Evolutionary conservation across 2,888 invertebrate genomes (phyloP).

Genomic region (Sthenelais limicola): DNA sequence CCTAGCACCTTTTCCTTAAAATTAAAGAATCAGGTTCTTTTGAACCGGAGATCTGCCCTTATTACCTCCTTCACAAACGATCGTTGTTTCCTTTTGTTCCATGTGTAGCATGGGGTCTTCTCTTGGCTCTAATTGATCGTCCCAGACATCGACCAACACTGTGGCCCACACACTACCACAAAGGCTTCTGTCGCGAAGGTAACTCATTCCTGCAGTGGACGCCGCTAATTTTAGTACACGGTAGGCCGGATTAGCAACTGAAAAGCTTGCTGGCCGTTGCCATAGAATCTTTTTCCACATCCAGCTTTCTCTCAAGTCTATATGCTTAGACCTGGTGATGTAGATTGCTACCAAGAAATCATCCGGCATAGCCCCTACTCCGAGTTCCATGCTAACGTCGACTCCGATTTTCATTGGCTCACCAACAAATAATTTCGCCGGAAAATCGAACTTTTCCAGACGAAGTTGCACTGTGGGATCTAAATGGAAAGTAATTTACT

Average conservation of each 20-base stretch:
- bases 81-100: not conserved
- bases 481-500: not conserved
- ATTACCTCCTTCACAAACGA: constrained; percentile 19
- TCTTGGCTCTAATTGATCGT: constrained; percentile 4
- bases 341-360: too few species aligned
- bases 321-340: too few species aligned
- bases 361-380: too few species aligned
- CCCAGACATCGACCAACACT: not conserved
- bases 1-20: too few species aligned
- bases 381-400: constrained; percentile 27
- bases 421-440: not conserved
- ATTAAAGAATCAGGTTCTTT: not conserved
- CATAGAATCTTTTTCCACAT: too few species aligned
- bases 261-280: too few species aligned
- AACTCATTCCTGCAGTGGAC: too few species aligned
- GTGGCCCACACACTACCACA: constrained; percentile 6
- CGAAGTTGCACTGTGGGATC: constrained; percentile 5
- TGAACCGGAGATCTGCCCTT: not conserved
- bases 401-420: not conserved
- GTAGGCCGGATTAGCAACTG: too few species aligned
- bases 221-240: too few species aligned
- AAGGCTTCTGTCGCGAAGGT: not conserved
- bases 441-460: not conserved
- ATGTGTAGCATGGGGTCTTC: not conserved
- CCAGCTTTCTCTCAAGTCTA: too few species aligned